phyloP scores from a whole-genome alignment of 2,888 invertebrate species.

The Arenicola marina region DNA sequence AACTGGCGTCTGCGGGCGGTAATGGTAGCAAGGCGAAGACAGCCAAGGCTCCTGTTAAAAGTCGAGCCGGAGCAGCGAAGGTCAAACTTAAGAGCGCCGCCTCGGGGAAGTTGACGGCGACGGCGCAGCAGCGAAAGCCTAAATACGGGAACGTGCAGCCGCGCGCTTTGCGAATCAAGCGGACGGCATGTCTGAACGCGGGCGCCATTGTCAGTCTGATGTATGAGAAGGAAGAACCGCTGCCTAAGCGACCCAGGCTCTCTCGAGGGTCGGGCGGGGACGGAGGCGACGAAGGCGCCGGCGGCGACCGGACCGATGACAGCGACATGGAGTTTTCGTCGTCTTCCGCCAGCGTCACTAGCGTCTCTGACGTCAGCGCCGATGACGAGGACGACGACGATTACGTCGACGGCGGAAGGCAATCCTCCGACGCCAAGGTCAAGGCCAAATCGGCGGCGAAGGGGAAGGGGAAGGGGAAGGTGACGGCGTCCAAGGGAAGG shows the following conservation, averaged over 20 bases:
- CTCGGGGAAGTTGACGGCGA: too few relatives aligned
- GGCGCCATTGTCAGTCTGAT: constrained; percentile 30
- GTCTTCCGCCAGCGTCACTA: not conserved
- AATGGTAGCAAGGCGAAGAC: too few relatives aligned
- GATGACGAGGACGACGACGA: not conserved
- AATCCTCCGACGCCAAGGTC: not conserved
- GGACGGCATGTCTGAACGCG: constrained; percentile 35
- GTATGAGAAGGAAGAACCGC: constrained; percentile 19
- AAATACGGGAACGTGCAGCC: constrained; percentile 12
- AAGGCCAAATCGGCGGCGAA: constrained; percentile 11
- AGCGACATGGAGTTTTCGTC: not conserved
- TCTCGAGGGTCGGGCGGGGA: not conserved
- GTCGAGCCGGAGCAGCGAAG: too few relatives aligned
- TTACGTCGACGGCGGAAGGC: not conserved
- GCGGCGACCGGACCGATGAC: not conserved
- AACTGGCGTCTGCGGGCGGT: too few relatives aligned
- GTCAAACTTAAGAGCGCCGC: too few relatives aligned
- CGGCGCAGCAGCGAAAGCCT: too few relatives aligned
- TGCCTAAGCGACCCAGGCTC: not conserved
- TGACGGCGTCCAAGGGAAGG: not conserved
- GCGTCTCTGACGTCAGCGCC: not conserved
- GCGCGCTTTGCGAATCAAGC: constrained; percentile 23
- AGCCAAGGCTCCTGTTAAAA: too few relatives aligned
- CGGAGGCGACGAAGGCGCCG: not conserved
- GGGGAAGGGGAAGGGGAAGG: not conserved